Conservation (phyloP, 1,140 invertebrate genomes). For the Drosophila orosa region DNA sequence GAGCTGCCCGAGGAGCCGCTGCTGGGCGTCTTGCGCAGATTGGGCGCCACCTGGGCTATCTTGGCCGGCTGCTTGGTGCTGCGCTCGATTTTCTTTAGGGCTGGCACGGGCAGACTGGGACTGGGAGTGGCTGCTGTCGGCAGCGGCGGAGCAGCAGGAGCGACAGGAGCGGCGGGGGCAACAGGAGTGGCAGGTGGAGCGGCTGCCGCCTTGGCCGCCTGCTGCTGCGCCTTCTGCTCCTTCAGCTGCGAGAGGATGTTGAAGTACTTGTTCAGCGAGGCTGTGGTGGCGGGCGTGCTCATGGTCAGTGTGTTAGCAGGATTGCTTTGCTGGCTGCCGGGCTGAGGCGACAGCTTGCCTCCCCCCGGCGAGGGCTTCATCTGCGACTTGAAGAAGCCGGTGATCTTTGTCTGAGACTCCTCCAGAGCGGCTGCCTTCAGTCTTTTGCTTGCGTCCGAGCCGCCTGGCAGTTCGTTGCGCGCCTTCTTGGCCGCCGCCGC, state of each 20-base stretch:
- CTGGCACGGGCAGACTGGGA: constrained; percentile 63
- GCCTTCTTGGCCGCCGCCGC: constrained; percentile 62
- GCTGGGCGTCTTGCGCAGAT: constrained; percentile 78
- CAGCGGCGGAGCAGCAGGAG: constrained; percentile 7
- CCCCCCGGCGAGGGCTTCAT: constrained; percentile 87
- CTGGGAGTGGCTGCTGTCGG: constrained; percentile 7
- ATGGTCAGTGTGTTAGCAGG: constrained; percentile 71
- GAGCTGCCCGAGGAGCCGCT: constrained; percentile 42
- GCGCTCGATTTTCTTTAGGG: constrained; percentile 80
- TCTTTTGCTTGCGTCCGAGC: constrained; percentile 69
- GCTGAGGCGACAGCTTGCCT: constrained; percentile 69
- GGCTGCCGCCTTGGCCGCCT: constrained; percentile 24
- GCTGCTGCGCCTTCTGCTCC: constrained; percentile 60
- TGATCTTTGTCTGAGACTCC: constrained; percentile 87
- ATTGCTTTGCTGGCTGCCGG: constrained; percentile 35
- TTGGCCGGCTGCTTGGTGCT: constrained; percentile 82
- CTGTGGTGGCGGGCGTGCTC: constrained; percentile 79
- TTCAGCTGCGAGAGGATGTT: constrained; percentile 79
- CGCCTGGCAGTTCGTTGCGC: constrained; percentile 41
- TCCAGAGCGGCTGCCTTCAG: constrained; percentile 81
- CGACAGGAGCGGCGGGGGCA: constrained; percentile 9
- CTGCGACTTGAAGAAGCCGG: constrained; percentile 92
- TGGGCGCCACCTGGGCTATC: constrained; percentile 83
- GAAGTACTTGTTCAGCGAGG: constrained; percentile 82
- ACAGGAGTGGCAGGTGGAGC: constrained; percentile 18